These are phyloP conservation scores for Ondatra zibethicus DNA, from an alignment of 2,113 vertebrate species.

Conservation along the genomic window DNA sequence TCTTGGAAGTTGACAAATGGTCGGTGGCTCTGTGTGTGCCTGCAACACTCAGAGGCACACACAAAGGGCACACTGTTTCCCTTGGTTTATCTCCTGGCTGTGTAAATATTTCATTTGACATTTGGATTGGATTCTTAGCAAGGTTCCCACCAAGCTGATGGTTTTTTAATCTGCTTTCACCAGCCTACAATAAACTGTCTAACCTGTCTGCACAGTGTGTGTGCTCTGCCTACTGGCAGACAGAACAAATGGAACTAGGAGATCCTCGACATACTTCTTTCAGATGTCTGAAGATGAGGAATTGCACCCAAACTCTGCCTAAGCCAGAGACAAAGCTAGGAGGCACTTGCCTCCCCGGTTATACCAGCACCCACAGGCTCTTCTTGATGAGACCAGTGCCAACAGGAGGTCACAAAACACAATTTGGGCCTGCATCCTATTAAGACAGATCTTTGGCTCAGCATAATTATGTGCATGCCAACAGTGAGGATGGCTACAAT, in stretches of 20 bases:
- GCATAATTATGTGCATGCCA: constrained; percentile 50
- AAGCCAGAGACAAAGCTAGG: constrained; percentile 60
- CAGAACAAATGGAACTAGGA: constrained; percentile 72
- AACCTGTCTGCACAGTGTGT: constrained; percentile 65
- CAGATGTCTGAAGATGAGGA: constrained; percentile 68
- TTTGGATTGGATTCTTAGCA: constrained; percentile 75
- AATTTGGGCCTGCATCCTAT: constrained; percentile 54
- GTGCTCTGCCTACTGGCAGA: constrained; percentile 69
- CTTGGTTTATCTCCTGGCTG: constrained; percentile 79
- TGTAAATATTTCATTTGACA: constrained; percentile 82
- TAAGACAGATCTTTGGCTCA: constrained; percentile 75
- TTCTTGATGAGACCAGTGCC: constrained; percentile 61
- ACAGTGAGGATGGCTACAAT: constrained; percentile 69
- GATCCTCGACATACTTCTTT: constrained; percentile 72
- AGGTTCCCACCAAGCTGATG: constrained; percentile 76
- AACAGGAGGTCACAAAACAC: constrained; percentile 59
- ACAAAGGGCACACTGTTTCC: constrained; percentile 78
- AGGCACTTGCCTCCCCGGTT: constrained; percentile 40
- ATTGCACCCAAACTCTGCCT: constrained; percentile 62
- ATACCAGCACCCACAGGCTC: background rate
- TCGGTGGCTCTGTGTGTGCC: constrained; percentile 71
- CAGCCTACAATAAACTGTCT: constrained; percentile 77
- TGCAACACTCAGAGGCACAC: constrained; percentile 74
- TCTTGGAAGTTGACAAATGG: constrained; percentile 80
- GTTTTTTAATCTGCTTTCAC: constrained; percentile 75